These are phyloP conservation scores for Heliconius aoede DNA, from an alignment of 2,888 invertebrate genomes.

Conservation along the genomic window DNA sequence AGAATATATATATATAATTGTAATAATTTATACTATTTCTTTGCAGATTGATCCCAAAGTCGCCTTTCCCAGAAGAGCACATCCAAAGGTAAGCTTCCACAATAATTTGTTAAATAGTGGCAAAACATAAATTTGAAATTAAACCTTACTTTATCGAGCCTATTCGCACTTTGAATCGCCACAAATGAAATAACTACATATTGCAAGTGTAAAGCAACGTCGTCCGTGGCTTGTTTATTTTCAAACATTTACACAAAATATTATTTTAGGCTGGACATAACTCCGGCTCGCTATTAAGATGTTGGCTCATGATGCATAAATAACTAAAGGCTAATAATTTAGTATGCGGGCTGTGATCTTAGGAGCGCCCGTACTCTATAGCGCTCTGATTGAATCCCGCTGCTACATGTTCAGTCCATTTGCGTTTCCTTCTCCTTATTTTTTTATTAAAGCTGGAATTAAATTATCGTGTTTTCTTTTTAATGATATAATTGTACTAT, in stretches of 20 bases:
- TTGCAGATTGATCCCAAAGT: conserved; percentile 99
- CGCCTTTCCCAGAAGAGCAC: conserved; percentile 99
- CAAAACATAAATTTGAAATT: conserved; percentile 66
- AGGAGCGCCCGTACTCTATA: conserved; percentile 67
- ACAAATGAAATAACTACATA: conserved; percentile 64
- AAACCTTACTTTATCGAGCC: conserved; percentile 68
- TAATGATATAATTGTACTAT: background rate
- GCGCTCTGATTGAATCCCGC: conserved; percentile 74
- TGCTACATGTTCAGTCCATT: conserved; percentile 70
- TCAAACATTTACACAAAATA: conserved; percentile 82
- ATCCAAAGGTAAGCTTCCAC: conserved; percentile 94
- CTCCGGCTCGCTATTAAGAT: conserved; percentile 79
- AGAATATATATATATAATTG: background rate
- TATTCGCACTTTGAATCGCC: conserved; percentile 67
- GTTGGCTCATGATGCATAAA: conserved; percentile 81
- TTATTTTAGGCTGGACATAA: conserved; percentile 82
- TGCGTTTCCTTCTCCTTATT: conserved; percentile 52
- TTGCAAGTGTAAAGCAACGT: conserved; percentile 66
- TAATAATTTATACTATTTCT: conserved; percentile 57
- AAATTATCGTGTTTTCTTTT: conserved; percentile 22
- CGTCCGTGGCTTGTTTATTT: conserved; percentile 76
- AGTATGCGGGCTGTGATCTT: conserved; percentile 78
- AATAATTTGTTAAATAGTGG: conserved; percentile 56
- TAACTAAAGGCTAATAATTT: conserved; percentile 80
- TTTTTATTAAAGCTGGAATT: conserved; percentile 38